These are phyloP conservation scores for Epistrophella euchroma DNA, from an alignment of 2,888 invertebrate species.

Conservation along the genomic window DNA sequence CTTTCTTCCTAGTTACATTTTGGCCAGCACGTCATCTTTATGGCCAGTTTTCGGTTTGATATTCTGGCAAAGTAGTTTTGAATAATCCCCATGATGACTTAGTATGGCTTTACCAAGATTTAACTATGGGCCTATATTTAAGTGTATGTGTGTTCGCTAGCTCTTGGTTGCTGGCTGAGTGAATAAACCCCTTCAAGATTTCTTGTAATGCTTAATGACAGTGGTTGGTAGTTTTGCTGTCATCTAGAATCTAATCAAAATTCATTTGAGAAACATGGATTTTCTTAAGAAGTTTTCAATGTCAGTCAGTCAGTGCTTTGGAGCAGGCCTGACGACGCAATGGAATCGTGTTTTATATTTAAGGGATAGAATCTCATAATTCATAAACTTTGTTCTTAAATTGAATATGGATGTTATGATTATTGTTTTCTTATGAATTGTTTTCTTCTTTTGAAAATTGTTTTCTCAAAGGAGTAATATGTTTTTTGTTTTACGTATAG, in stretches of 20 bases:
- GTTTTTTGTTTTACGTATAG: no score
- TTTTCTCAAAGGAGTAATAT: no score
- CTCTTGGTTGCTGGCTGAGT: slow-evolving; percentile 30
- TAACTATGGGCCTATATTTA: slow-evolving; percentile 1
- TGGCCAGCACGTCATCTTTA: slow-evolving; percentile 15
- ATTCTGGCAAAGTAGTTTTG: slow-evolving; percentile 71
- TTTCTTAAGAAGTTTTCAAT: slow-evolving; percentile 57
- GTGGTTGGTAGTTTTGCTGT: slow-evolving; percentile 69
- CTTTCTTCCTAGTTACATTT: background rate
- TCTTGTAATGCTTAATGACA: slow-evolving; percentile 70
- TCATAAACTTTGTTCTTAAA: background rate
- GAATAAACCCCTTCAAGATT: slow-evolving; percentile 62
- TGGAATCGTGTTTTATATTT: background rate
- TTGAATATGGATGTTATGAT: background rate
- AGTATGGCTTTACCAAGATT: slow-evolving; percentile 61
- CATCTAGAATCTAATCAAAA: slow-evolving; percentile 72
- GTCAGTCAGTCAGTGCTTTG: slow-evolving; percentile 50
- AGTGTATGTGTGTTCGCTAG: background rate
- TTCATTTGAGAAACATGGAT: slow-evolving; percentile 70
- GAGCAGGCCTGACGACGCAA: slow-evolving; percentile 9
- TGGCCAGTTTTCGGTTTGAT: slow-evolving; percentile 49
- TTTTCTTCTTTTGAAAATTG: no score
- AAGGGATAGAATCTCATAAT: background rate
- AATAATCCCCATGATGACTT: slow-evolving; percentile 73
- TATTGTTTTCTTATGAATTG: no score